phyloP scores from a whole-genome alignment of 2,797 vertebrate species.

The Vipera ursinii region DNA sequence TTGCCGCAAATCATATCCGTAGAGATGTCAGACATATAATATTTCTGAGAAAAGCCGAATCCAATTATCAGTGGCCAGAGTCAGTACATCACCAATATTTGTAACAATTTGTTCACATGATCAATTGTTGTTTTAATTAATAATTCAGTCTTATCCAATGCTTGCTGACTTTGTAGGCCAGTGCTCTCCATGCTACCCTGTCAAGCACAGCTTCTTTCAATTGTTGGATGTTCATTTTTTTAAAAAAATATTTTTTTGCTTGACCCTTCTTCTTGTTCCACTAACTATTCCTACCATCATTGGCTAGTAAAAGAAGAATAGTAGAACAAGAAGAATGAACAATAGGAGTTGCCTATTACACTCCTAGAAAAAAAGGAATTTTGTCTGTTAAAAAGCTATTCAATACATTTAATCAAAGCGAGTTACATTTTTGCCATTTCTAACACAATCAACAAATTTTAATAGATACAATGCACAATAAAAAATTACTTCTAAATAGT shows the following conservation, averaged over 20 bases:
- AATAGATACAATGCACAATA: background rate
- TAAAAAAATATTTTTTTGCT: background rate
- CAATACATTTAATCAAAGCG: background rate
- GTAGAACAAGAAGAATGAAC: background rate
- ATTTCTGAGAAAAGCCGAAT: background rate
- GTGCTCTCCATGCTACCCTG: background rate
- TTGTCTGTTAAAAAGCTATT: background rate
- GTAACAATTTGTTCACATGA: background rate
- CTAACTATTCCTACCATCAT: background rate
- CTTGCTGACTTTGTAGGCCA: background rate
- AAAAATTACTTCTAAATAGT: background rate
- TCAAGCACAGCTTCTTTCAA: background rate
- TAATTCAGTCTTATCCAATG: background rate
- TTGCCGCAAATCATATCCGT: background rate
- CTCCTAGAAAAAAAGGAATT: background rate
- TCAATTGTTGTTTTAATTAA: background rate
- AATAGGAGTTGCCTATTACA: background rate
- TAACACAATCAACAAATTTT: background rate
- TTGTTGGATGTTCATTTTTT: background rate
- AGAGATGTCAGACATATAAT: background rate
- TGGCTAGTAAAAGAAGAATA: background rate
- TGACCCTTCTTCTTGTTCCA: background rate
- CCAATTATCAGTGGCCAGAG: background rate
- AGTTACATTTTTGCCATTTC: background rate
- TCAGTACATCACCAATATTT: background rate